Percentiles rank a stretch among this genome's conserved stretches.
Evolutionary conservation across 2,888 invertebrate genomes (phyloP).

Genomic region (Boloria selene): DNA sequence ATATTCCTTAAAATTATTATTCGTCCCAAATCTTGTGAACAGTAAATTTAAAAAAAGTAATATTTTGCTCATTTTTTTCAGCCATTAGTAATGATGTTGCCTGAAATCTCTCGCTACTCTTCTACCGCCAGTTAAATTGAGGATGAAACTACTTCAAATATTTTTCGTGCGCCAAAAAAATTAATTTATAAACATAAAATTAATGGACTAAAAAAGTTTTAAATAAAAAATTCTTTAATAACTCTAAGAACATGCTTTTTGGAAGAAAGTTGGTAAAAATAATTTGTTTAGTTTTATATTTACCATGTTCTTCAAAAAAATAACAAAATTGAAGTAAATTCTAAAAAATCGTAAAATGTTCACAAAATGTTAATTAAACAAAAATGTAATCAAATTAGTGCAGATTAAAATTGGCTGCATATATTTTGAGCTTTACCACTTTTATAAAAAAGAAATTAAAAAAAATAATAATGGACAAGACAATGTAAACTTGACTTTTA

Average conservation of each 20-base stretch:
- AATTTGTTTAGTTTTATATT: too few species aligned
- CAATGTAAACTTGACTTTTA: too few species aligned
- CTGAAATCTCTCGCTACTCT: constrained; percentile 82
- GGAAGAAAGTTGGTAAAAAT: too few species aligned
- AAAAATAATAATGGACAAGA: too few species aligned
- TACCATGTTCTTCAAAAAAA: too few species aligned
- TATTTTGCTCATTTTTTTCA: constrained; percentile 74
- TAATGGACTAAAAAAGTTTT: not conserved
- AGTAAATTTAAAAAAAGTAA: constrained; percentile 62
- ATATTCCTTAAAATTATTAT: constrained; percentile 5
- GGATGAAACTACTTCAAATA: constrained; percentile 20
- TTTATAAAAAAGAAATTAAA: too few species aligned
- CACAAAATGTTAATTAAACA: not conserved
- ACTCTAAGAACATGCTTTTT: too few species aligned
- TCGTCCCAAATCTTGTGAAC: constrained; percentile 48
- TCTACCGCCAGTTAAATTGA: constrained; percentile 76
- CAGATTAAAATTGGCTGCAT: not conserved
- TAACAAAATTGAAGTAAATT: not conserved
- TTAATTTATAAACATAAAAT: not conserved
- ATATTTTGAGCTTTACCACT: too few species aligned
- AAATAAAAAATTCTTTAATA: too few species aligned
- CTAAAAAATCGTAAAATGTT: not conserved
- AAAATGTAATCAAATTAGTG: not conserved
- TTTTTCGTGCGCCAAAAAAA: constrained; percentile 4
- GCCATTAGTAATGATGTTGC: constrained; percentile 82